These are phyloP conservation scores for Castor canadensis DNA, from an alignment of 2,113 vertebrate genomes.

Conservation along the genomic window DNA sequence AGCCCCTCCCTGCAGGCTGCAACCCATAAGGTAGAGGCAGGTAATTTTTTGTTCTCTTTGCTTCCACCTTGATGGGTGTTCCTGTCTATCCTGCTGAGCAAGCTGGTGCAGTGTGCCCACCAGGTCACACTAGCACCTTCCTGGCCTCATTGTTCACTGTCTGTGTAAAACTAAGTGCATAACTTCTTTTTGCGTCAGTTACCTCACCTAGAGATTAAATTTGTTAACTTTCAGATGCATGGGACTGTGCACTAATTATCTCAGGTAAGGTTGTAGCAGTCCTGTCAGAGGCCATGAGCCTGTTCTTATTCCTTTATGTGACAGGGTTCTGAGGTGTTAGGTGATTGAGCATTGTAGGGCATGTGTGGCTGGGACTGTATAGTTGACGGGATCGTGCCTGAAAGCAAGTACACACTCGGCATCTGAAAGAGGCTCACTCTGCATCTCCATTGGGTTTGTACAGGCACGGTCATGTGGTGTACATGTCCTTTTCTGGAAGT, in stretches of 20 bases:
- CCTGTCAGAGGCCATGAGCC: too few relatives aligned
- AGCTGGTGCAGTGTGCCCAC: accelerated
- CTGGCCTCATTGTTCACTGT: accelerated
- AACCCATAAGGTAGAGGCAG: too few relatives aligned
- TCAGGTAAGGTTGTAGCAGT: neutral
- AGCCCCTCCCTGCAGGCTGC: neutral
- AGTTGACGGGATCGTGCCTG: too few relatives aligned
- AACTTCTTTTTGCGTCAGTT: neutral
- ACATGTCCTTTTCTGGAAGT: neutral
- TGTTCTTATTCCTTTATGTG: neutral
- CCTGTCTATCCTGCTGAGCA: accelerated
- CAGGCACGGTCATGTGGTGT: too few relatives aligned
- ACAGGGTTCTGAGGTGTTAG: neutral
- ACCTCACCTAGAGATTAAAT: neutral
- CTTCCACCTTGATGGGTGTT: accelerated
- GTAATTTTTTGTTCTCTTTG: accelerated
- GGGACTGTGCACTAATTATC: accelerated
- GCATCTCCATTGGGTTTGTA: too few relatives aligned
- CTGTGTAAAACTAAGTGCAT: neutral
- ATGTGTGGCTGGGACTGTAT: accelerated
- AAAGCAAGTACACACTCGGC: too few relatives aligned
- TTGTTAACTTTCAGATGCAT: neutral
- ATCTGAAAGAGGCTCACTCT: accelerated
- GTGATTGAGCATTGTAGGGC: neutral
- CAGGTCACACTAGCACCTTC: too few relatives aligned